Percentiles rank a stretch among this genome's conserved stretches.
phyloP scores from a whole-genome alignment of 2,888 invertebrate genomes.

The Drosophila stalkeri region DNA sequence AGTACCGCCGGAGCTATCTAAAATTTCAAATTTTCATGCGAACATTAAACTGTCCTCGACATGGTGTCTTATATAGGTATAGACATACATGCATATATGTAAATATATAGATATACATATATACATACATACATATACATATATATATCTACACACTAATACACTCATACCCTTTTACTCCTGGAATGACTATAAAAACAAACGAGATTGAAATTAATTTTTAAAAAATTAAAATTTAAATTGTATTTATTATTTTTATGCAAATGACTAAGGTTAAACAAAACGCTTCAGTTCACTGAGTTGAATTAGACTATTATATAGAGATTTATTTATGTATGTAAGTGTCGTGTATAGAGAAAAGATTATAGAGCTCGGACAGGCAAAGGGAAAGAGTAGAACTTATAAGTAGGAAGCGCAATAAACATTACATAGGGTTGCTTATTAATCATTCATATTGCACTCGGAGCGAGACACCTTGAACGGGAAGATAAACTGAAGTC shows the following conservation, averaged over 20 bases:
- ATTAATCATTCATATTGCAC: background rate
- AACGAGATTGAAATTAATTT: background rate
- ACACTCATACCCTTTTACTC: too few relatives aligned
- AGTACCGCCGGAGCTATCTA: background rate
- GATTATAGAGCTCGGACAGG: background rate
- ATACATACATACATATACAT: too few relatives aligned
- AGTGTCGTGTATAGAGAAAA: background rate
- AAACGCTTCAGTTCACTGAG: background rate
- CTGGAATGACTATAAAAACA: background rate
- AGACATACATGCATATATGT: too few relatives aligned
- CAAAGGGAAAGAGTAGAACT: background rate
- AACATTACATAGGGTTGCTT: background rate
- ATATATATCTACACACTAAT: too few relatives aligned
- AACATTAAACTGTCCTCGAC: background rate
- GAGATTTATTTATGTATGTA: background rate
- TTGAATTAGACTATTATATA: background rate
- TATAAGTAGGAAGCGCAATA: too few relatives aligned
- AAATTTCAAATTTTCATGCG: slow-evolving; percentile 7
- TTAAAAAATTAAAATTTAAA: background rate
- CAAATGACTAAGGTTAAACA: background rate
- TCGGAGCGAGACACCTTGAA: background rate
- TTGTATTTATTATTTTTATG: background rate
- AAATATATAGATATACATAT: too few relatives aligned
- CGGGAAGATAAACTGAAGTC: background rate
- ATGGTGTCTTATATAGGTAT: too few relatives aligned